These are phyloP conservation scores for Ooceraea biroi DNA, from an alignment of 1,140 invertebrate genomes.

Conservation along the genomic window DNA sequence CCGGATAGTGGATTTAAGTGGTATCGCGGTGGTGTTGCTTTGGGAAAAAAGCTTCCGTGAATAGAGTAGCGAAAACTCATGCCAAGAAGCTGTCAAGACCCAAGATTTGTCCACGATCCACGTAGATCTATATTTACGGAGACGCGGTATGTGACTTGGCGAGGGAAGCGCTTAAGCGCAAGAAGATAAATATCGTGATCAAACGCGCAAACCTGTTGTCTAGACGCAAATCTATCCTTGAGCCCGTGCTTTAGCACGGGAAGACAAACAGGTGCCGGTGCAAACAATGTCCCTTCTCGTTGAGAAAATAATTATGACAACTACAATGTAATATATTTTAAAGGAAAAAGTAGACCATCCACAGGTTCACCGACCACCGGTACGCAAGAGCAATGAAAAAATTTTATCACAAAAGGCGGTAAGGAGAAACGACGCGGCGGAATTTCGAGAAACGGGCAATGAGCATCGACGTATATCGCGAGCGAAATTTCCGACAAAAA, in stretches of 20 bases:
- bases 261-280: too few relatives aligned
- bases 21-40: not conserved
- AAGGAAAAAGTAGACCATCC: not conserved
- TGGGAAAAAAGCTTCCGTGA: constrained; percentile 12
- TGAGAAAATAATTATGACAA: not conserved
- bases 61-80: not conserved
- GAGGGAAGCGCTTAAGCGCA: not conserved
- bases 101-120: constrained; percentile 5
- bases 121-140: not conserved
- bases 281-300: too few relatives aligned
- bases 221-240: too few relatives aligned
- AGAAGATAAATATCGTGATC: not conserved
- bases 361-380: too few relatives aligned
- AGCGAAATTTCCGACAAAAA: constrained; percentile 10
- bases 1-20: constrained; percentile 15
- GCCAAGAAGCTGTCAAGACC: not conserved
- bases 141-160: not conserved
- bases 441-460: not conserved
- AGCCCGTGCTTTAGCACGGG: too few relatives aligned
- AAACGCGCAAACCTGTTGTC: not conserved
- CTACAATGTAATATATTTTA: not conserved
- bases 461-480: not conserved
- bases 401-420: not conserved
- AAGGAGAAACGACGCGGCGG: not conserved
- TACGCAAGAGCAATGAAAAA: not conserved